Evolutionary conservation across 1,140 invertebrate species (phyloP), one percentile per base, ranked within the genome.

Genomic region (Agrilus planipennis): DNA sequence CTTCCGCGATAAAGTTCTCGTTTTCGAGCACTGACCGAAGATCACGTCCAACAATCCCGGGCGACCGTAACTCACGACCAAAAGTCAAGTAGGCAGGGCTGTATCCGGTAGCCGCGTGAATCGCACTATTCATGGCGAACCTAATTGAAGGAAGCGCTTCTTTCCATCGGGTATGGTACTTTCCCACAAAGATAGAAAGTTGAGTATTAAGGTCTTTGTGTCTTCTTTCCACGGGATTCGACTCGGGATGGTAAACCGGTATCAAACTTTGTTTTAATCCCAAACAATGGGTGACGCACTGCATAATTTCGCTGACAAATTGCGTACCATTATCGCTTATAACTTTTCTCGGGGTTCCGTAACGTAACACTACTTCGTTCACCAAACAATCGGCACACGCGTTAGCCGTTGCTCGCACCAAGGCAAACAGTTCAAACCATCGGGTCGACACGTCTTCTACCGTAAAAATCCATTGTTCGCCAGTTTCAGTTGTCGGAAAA

Each of bases 401-500:
- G 6, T 31, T 15, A 31, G 5, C 12, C 5, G 29, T 31, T 16
- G 29, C 29, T 14, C 5, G 12, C 7, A 12, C 7, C 7, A 27
- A 9, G 23, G 23, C 23, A 12, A 27, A 27, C 12, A 27, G 12
- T 27, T 27, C 23, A 27, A 27, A 27, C 23, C 23, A 27, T 27
- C 12, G 7, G 12, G 23, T 9, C 7, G 23, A 7, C 23, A 12
- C 12, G 23, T 27, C 23, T 12, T 27, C 23, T 9, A 27, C 23
- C 15, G 15, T 16, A 6, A 12, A 31, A 31, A 31, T 4, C 29
- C 5, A 31, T 10, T 15, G 12, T 10, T 31, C 15, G 9, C 12
- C 5, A 6, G 9, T 31, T 17, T 96, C n/a, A 6, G 38, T 27
- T 18, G 21, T 27, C 11, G 25, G 42, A 4, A 42, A 28, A 9